Evolutionary conservation across 2,888 invertebrate species (phyloP).

Genomic region (Diabrotica balteata): DNA sequence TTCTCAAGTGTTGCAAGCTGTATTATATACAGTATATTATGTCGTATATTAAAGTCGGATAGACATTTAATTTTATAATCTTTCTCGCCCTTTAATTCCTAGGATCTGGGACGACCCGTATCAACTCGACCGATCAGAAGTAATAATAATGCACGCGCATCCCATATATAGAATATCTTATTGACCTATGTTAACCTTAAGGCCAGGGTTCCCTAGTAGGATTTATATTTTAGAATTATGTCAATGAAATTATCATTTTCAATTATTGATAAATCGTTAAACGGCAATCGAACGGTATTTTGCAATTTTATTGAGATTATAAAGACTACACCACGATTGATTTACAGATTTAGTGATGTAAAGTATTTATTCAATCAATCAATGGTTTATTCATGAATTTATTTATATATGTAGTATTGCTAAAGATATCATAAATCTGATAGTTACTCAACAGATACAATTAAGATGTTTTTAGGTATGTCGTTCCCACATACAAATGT

Average conservation of each 20-base stretch:
- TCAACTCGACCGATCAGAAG: no score
- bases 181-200: conserved; percentile 23
- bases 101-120: no score
- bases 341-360: conserved; percentile 14
- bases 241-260: conserved; percentile 22
- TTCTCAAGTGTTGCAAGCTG: no score
- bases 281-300: conserved; percentile 10
- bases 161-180: conserved; percentile 15
- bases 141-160: conserved; percentile 4
- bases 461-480: no score
- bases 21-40: no score
- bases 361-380: conserved; percentile 6
- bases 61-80: no score
- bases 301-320: conserved; percentile 19
- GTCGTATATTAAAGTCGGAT: no score
- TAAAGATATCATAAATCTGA: conserved; percentile 9
- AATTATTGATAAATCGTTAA: conserved; percentile 15
- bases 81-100: no score
- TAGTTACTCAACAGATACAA: no score
- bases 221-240: conserved; percentile 26
- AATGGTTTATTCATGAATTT: conserved; percentile 10
- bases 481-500: no score
- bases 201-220: conserved; percentile 11
- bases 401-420: conserved; percentile 8
- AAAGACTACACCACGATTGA: conserved; percentile 5